phyloP scores from a whole-genome alignment of 1,140 invertebrate species.

The Gryllus bimaculatus region DNA sequence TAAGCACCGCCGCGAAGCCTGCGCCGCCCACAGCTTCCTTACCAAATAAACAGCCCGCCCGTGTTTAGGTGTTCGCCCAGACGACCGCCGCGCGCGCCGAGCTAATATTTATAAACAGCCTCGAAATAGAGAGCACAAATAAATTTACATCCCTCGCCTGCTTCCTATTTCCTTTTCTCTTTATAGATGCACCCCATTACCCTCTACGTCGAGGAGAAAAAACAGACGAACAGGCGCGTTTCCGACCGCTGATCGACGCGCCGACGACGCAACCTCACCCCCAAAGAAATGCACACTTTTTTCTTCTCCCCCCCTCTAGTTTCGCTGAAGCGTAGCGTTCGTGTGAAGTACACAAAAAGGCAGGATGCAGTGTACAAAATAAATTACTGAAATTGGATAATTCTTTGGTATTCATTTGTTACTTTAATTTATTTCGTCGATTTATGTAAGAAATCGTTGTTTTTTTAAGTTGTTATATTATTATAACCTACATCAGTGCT shows the following conservation, averaged over 20 bases:
- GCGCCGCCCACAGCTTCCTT: background rate
- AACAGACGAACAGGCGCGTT: background rate
- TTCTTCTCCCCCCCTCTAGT: too few species aligned
- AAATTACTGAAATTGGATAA: too few species aligned
- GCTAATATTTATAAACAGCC: background rate
- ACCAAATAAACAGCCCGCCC: background rate
- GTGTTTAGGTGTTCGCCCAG: background rate
- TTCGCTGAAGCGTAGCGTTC: too few species aligned
- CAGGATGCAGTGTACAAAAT: too few species aligned
- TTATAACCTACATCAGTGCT: too few species aligned
- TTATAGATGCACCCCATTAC: background rate
- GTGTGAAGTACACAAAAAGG: too few species aligned
- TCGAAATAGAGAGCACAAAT: background rate
- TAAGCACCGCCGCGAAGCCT: background rate
- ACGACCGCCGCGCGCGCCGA: background rate
- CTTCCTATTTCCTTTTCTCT: background rate
- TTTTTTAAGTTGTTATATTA: too few species aligned
- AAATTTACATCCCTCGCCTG: background rate
- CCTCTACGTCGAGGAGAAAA: background rate
- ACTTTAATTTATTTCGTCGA: too few species aligned
- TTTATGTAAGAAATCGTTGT: too few species aligned
- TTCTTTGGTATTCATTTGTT: too few species aligned
- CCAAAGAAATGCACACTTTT: too few species aligned
- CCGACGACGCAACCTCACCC: too few species aligned
- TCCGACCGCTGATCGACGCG: background rate